Evolutionary conservation across 2,113 vertebrate species (phyloP), one percentile per base, ranked within the genome.

Genomic region (Neotoma lepida): DNA sequence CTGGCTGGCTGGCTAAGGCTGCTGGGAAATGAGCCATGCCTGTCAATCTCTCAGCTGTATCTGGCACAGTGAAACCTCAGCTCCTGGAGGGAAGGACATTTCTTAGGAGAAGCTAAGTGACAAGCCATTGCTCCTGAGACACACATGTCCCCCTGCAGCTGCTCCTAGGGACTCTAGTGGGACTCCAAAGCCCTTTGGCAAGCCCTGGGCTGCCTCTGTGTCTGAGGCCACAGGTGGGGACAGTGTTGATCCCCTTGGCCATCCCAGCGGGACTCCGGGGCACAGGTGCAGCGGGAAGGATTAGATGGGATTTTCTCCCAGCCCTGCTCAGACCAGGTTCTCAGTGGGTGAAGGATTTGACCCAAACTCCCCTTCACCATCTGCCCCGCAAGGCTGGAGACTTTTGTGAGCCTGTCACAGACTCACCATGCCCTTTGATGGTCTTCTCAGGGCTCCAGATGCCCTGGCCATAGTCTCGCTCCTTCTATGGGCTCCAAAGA

Each of bases 241-340:
- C 1, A 2, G 35, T n/a, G 66, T 35, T n/a, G 22, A 64, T 44
- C 58, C 56, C 35, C 35, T 63, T 0, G 0, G 70, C 74, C 54
- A 33, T 44, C 89, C 44, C 94, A 8, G 49, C 35, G 91, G 92
- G 91, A 54, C 74, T 86, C 88, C 0, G 39, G 93, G 90, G 68
- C 97, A 15, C 97, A 97, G 97, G 95, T 97, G 97, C 91, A 81
- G 68, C 2, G 0, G 7, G 28, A 56, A 92, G 90, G 96, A 97
- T 96, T 96, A 96, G 49, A 78, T 61, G 6, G 54, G 93, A 89
- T 96, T 95, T 93, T 51, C 68, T 85, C 64, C 93, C 84, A 78
- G 51, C 71, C 58, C 49, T 28, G 46, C 84, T 95, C 70, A 95
- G 94, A 90, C 91, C 74, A 87, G 76, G 89, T 74, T 89, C 80